Evolutionary conservation across 2,888 invertebrate genomes (phyloP).

Genomic region (Sarcophaga caerulescens): DNA sequence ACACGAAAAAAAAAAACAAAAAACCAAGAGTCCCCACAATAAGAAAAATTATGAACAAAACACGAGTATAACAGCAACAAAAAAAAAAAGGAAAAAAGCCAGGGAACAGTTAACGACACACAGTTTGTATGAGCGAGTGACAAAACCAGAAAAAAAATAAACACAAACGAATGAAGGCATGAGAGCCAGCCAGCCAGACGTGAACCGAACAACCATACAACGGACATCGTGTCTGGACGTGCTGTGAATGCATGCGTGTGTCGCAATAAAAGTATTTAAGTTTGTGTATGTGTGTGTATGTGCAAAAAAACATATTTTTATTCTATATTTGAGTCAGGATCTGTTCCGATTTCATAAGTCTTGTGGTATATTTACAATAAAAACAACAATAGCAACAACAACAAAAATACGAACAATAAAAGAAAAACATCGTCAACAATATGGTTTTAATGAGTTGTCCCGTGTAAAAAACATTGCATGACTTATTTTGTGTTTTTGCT

Average conservation of each 20-base stretch:
- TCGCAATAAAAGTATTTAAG: no score
- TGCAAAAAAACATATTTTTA: background rate
- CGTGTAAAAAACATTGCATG: slow-evolving; percentile 22
- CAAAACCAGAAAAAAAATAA: slow-evolving; percentile 8
- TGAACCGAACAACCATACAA: background rate
- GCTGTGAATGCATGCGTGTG: background rate
- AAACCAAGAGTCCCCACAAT: no score
- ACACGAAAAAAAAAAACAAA: background rate
- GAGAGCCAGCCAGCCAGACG: no score
- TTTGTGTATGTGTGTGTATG: no score
- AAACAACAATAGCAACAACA: background rate
- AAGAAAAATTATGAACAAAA: no score
- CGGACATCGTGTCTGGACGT: background rate
- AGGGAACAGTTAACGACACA: background rate
- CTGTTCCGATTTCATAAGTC: background rate
- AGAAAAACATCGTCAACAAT: slow-evolving; percentile 1
- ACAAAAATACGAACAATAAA: background rate
- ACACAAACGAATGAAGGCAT: background rate
- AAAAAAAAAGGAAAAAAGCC: background rate
- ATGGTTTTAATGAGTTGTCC: slow-evolving; percentile 52
- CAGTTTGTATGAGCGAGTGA: background rate
- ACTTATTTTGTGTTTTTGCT: slow-evolving; percentile 32
- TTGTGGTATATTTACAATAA: slow-evolving; percentile 6
- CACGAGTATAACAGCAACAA: no score
- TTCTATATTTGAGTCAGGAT: background rate